Base-by-base conservation (phyloP, 2,888 invertebrate species). In the Loripinus fragilis region DNA sequence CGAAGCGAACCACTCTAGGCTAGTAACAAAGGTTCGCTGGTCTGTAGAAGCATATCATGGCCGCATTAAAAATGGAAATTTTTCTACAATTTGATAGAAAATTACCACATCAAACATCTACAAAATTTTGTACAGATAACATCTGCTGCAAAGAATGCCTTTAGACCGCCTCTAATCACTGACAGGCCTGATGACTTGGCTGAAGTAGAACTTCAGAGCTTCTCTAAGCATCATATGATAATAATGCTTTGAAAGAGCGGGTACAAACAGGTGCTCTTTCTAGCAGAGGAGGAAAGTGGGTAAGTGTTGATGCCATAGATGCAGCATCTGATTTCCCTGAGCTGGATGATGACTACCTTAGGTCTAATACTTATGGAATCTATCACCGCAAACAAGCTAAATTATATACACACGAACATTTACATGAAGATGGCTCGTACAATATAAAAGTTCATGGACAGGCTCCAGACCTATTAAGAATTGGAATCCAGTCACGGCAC, bases 21-120 rank as follows among this genome's bases (percentile, higher is more conserved):
- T 70, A 10, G 70, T 70, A 20, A 70, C 70, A 33, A 60, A 60
- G n/a, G 60, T 60, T 7, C 25, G 60, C 17, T 60, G 60, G 33
- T 25, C 33, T 17, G 33, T 60, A 8, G 60, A 30, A 7, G 30
- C 60, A 8, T 33, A 23, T 25, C 23, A 55, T 55, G 55, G 55
- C 5, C 5, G 55, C 7, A 17, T 60, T 33, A 60, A 17, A 60
- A 60, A 23, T 60, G 60, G 60, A 30, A 33, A 5, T 8, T 33
- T 33, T 33, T 60, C 17, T 17, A 33, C 17, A 33, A 60, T 5
- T 2, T 12, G 7, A 60, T 60, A 7, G n/a, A 17, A 17, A 30
- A 60, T 33, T 2, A 33, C 33, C 33, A 33, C 12, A 30, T 33
- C 2, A 12, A 10, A 8, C 25, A 28, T 7, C 2, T 23, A 5